Conservation (phyloP, 2,113 vertebrate genomes). For the Bos indicus region DNA sequence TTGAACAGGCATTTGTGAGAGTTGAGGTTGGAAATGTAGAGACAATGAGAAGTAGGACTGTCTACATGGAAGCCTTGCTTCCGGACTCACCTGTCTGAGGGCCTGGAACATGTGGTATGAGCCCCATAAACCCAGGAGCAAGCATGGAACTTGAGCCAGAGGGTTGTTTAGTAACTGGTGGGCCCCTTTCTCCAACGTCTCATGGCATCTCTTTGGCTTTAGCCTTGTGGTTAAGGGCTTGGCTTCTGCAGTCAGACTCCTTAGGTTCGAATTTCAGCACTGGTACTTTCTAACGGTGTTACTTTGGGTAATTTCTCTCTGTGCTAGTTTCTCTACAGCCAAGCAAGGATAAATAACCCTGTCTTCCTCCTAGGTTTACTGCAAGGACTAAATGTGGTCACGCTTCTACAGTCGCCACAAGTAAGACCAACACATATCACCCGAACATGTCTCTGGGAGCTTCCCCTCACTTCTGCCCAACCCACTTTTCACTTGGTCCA, state of each 20-base stretch:
- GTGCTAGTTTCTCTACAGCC: background rate
- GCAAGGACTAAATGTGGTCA: background rate
- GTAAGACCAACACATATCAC: no score
- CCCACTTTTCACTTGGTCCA: background rate
- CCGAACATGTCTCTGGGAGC: background rate
- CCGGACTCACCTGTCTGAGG: background rate
- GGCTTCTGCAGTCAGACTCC: background rate
- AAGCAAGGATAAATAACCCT: background rate
- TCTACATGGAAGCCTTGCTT: background rate
- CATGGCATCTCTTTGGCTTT: background rate
- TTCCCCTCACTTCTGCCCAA: background rate
- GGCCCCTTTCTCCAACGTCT: background rate
- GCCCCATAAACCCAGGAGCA: background rate
- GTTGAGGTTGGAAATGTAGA: background rate
- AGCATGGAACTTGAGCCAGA: background rate
- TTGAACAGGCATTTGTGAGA: background rate
- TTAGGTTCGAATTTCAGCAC: background rate
- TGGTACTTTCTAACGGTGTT: background rate
- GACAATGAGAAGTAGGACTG: background rate
- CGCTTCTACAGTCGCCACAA: background rate
- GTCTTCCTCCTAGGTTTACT: background rate
- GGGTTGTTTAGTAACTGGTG: background rate
- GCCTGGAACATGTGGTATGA: background rate
- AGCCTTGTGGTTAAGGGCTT: background rate
- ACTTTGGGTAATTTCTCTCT: background rate